These are phyloP conservation scores for Pocillopora damicornis DNA, from an alignment of 64 coral and sea anemone genomes.

Conservation along the genomic window DNA sequence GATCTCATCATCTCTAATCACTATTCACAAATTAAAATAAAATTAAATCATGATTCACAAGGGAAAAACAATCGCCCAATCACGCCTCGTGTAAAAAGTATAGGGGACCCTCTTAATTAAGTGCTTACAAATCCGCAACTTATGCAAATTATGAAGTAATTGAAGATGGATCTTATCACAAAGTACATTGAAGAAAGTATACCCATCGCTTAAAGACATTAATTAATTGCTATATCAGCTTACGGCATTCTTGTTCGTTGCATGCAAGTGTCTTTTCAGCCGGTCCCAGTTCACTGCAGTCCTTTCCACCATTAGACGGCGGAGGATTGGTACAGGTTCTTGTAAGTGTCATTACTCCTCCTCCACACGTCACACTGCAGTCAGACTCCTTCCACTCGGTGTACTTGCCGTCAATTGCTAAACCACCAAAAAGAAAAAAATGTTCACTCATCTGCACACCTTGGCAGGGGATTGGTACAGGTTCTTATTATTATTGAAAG, in stretches of 20 bases:
- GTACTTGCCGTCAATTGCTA: slow-evolving; percentile 3
- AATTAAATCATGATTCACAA: too few relatives aligned
- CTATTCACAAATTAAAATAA: too few relatives aligned
- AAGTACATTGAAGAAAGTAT: neutral
- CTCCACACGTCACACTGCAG: slow-evolving; percentile 12
- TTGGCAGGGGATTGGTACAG: slow-evolving; percentile 1
- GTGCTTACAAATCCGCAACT: too few relatives aligned
- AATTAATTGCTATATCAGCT: neutral
- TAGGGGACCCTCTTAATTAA: too few relatives aligned
- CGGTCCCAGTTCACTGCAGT: slow-evolving; percentile 1
- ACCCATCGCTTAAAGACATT: neutral
- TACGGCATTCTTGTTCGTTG: too few relatives aligned
- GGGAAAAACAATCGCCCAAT: too few relatives aligned
- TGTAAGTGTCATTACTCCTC: neutral
- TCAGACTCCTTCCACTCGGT: neutral
- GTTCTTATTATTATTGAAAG: neutral
- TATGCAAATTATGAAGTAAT: too few relatives aligned
- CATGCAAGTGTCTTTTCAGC: neutral
- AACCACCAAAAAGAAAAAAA: too few relatives aligned
- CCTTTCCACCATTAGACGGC: neutral
- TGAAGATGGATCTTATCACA: too few relatives aligned
- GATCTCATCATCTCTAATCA: too few relatives aligned
- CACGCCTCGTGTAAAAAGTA: too few relatives aligned
- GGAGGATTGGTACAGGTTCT: slow-evolving; percentile 22
- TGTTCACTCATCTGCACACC: neutral